Conservation (phyloP, 1,140 invertebrate genomes). For the Nebria ingens region DNA sequence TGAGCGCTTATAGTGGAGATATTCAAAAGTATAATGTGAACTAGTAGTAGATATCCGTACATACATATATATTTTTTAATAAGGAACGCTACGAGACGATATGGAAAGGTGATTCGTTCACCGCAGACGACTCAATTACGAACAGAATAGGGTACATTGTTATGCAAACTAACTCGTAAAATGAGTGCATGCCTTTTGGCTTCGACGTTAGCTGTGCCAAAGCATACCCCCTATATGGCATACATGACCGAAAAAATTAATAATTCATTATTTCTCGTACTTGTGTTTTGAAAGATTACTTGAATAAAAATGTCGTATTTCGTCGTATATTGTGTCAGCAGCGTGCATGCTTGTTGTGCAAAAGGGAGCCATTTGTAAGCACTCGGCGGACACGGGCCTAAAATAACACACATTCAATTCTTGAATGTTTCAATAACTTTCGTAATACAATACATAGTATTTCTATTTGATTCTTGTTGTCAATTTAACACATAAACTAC, state of each 20-base stretch:
- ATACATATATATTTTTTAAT: too few relatives aligned
- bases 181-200: background rate
- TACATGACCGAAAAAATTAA: background rate
- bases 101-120: too few relatives aligned
- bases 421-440: too few relatives aligned
- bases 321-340: constrained; percentile 9
- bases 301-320: constrained; percentile 9
- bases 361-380: constrained; percentile 28
- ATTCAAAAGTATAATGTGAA: too few relatives aligned
- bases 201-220: background rate
- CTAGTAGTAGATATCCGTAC: too few relatives aligned
- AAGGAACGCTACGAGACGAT: too few relatives aligned
- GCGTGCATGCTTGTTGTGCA: constrained; percentile 19
- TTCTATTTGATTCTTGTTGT: too few relatives aligned
- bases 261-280: constrained; percentile 9
- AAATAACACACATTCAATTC: too few relatives aligned
- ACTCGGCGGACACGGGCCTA: constrained; percentile 26
- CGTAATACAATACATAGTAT: too few relatives aligned
- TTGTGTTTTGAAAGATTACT: constrained; percentile 8
- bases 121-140: constrained; percentile 6
- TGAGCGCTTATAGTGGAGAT: too few relatives aligned
- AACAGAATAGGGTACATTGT: background rate
- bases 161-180: constrained; percentile 8
- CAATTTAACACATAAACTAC: too few relatives aligned
- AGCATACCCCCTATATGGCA: background rate